Evolutionary conservation across 2,888 invertebrate genomes (phyloP).

Genomic region (Dastarcus helophoroides): DNA sequence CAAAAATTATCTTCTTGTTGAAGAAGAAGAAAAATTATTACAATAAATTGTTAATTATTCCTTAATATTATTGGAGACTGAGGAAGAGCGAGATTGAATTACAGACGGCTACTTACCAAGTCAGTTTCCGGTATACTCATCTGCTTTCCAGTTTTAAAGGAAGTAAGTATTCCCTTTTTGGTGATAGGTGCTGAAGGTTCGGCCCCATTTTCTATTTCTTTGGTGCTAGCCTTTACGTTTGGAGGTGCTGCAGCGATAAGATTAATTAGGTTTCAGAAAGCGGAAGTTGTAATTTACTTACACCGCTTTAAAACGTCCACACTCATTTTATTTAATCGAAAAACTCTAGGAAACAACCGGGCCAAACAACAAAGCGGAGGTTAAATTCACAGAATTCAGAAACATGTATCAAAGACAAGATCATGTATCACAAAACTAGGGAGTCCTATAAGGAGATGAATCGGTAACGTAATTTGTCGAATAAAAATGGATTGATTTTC

Average conservation of each 20-base stretch:
- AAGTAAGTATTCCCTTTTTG: constrained; percentile 69
- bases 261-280: constrained; percentile 2
- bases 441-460: too few species aligned
- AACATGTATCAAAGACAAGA: too few species aligned
- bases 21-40: not conserved
- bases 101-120: constrained; percentile 55
- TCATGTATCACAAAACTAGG: too few species aligned
- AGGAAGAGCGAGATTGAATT: not conserved
- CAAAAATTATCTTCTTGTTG: too few species aligned
- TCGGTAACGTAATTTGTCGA: too few species aligned
- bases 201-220: constrained; percentile 35
- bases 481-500: too few species aligned
- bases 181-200: constrained; percentile 73
- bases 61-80: not conserved
- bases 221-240: constrained; percentile 17
- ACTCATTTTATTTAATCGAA: too few species aligned
- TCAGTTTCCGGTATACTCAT: constrained; percentile 81
- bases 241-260: constrained; percentile 7
- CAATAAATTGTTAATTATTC: not conserved
- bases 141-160: constrained; percentile 68
- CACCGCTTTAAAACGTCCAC: constrained; percentile 20
- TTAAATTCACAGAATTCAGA: too few species aligned
- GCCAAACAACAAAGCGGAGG: too few species aligned
- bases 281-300: constrained; percentile 11
- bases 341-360: too few species aligned